Percentiles rank a stretch among this genome's conserved stretches.
Conservation (phyloP, 1,140 invertebrate species). For the Rhyacophila brunnea region DNA sequence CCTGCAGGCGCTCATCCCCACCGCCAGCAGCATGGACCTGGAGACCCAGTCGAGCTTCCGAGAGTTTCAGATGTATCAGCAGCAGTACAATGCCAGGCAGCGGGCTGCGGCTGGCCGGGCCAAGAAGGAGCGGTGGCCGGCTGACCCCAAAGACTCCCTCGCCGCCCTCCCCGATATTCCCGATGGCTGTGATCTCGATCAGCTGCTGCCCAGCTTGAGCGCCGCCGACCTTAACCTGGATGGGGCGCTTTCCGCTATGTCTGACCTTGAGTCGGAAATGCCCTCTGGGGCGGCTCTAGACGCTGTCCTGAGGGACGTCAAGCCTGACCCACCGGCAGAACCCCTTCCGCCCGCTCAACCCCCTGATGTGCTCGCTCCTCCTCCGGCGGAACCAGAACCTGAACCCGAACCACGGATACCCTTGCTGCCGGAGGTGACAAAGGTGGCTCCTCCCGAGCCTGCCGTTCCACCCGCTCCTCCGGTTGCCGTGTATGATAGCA, state of each 20-base stretch:
- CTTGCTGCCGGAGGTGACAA: background rate
- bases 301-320: slow-evolving; percentile 37
- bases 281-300: slow-evolving; percentile 45
- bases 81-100: slow-evolving; percentile 60
- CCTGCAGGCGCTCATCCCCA: slow-evolving; percentile 53
- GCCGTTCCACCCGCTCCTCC: slow-evolving; percentile 35
- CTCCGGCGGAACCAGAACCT: slow-evolving; percentile 16
- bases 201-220: slow-evolving; percentile 59
- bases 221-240: slow-evolving; percentile 54
- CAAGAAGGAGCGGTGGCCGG: slow-evolving; percentile 26
- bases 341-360: background rate
- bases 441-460: background rate
- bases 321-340: slow-evolving; percentile 46
- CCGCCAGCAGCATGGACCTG: slow-evolving; percentile 58
- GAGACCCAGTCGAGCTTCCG: slow-evolving; percentile 60
- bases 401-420: background rate
- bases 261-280: slow-evolving; percentile 53
- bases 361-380: slow-evolving; percentile 27
- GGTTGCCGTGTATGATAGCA: slow-evolving; percentile 42
- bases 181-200: slow-evolving; percentile 59
- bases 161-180: slow-evolving; percentile 42
- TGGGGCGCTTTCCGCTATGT: slow-evolving; percentile 44
- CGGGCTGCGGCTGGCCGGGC: slow-evolving; percentile 42
- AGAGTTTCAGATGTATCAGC: slow-evolving; percentile 60
- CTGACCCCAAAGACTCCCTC: slow-evolving; percentile 43